These are phyloP conservation scores for Psilanteris sp. DNA, from an alignment of 1,140 invertebrate genomes.

Conservation along the genomic window DNA sequence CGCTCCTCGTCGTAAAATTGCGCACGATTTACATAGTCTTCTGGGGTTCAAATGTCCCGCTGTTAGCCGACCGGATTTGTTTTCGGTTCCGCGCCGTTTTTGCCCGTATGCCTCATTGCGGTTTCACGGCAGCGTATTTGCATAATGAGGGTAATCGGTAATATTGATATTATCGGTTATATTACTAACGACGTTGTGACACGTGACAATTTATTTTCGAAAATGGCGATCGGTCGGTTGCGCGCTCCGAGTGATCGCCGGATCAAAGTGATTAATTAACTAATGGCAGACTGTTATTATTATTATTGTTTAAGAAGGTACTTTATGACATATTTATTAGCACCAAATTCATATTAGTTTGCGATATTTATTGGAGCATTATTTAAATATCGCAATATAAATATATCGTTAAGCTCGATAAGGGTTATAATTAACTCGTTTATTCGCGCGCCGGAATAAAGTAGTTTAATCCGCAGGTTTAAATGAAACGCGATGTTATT, in stretches of 20 bases:
- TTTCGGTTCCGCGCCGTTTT: slow-evolving; percentile 49
- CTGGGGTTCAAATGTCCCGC: slow-evolving; percentile 48
- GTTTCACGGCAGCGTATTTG: slow-evolving; percentile 47
- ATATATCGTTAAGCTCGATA: slow-evolving; percentile 9
- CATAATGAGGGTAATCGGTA: slow-evolving; percentile 64
- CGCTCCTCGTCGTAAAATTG: slow-evolving; percentile 63
- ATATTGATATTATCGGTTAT: slow-evolving; percentile 65
- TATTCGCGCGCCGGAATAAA: not conserved
- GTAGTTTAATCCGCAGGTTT: slow-evolving; percentile 10
- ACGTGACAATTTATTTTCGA: slow-evolving; percentile 70
- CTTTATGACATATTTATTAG: slow-evolving; percentile 14
- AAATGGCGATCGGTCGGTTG: slow-evolving; percentile 19
- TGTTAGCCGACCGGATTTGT: slow-evolving; percentile 50
- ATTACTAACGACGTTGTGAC: slow-evolving; percentile 69
- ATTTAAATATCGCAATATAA: slow-evolving; percentile 9
- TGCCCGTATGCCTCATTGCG: slow-evolving; percentile 32
- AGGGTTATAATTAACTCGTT: slow-evolving; percentile 8
- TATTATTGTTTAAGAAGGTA: slow-evolving; percentile 11
- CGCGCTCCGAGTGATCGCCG: not conserved
- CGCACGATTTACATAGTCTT: slow-evolving; percentile 70
- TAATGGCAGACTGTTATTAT: slow-evolving; percentile 12
- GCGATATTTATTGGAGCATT: not conserved
- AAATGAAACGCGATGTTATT: not conserved
- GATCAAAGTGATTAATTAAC: slow-evolving; percentile 38
- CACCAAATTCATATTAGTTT: not conserved